Evolutionary conservation across 2,113 vertebrate species (phyloP), one percentile per base, ranked within the genome.

Genomic region (Dinomys branickii): DNA sequence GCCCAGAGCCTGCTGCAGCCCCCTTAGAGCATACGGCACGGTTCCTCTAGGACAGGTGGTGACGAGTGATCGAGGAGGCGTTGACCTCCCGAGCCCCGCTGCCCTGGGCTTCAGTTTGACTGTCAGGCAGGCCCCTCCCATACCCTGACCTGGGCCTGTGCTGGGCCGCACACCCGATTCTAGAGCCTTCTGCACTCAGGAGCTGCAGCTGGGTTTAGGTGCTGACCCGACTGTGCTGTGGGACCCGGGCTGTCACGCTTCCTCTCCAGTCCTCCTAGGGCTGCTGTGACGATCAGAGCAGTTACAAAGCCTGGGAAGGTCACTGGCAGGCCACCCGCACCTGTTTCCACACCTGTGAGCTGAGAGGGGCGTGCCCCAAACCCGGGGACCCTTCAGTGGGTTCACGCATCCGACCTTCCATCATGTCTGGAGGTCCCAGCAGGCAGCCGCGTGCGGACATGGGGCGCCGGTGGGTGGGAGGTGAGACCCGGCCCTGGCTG

Each of bases 391-490:
- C 38, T 54, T 56, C 52, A 67, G 44, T 78, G 16, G 75, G 35
- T 54, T 63, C 35, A 0, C 35, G 50, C 47, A 4, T n/a, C 44
- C 30, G 28, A 75, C 33, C 38, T 1, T 16, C 54, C 56, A 11
- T 59, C 52, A 47, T 82, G 47, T 75, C 85, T n/a, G 69, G 75
- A 81, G 58, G 44, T 17, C 22, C 56, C 16, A 67, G 65, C 1
- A 14, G 54, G 44, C 59, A 50, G 54, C 61, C 77, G 6, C 33
- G 59, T n/a, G 73, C 44, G 6, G 41, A 56, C 30, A 4, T 16
- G 17, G 71, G 41, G 7, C 9, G 3, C 1, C 3, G 4, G 0
- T 0, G 0, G 4, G 1, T n/a, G 20, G 30, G 35, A 71, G n/a
- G 33, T 1, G 19, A 63, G 83, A 24, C 26, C 26, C 20, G 5